Percentiles rank a stretch among this genome's conserved stretches.
Conservation (phyloP, 2,797 vertebrate species). For the Enteromius viviparus region DNA sequence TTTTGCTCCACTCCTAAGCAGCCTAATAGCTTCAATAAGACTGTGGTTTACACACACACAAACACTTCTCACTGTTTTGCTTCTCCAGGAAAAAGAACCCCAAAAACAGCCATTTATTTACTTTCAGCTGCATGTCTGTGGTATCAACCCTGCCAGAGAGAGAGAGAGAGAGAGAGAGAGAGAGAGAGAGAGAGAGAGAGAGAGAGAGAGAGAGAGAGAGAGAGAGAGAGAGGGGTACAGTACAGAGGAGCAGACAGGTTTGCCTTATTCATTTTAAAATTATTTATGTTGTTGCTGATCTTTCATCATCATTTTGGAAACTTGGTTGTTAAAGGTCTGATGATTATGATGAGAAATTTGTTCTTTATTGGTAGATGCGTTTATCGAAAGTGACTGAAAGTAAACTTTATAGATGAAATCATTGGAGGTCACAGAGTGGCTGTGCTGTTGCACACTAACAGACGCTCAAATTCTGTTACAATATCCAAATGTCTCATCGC, state of each 20-base stretch:
- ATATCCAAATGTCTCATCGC: not conserved
- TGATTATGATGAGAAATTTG: not conserved
- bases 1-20: slow-evolving; percentile 73
- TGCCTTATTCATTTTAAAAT: slow-evolving; percentile 29
- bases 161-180: slow-evolving; percentile 55
- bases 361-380: not conserved
- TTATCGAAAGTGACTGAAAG: not conserved
- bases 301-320: not conserved
- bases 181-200: slow-evolving; percentile 53
- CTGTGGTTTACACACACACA: slow-evolving; percentile 77
- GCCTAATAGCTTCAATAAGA: slow-evolving; percentile 83
- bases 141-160: slow-evolving; percentile 63
- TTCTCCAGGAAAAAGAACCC: slow-evolving; percentile 76
- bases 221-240: slow-evolving; percentile 41
- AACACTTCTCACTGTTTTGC: slow-evolving; percentile 72
- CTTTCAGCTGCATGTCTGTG: slow-evolving; percentile 71
- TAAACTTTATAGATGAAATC: not conserved
- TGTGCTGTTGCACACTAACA: not conserved
- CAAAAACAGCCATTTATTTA: slow-evolving; percentile 78
- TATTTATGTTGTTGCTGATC: not conserved
- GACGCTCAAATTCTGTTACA: not conserved
- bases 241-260: slow-evolving; percentile 63
- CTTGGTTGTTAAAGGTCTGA: not conserved
- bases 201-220: slow-evolving; percentile 57
- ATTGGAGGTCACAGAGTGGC: not conserved